Evolutionary conservation across 2,113 vertebrate species (phyloP), one percentile per base, ranked within the genome.

Genomic region (Dermatemys mawii): DNA sequence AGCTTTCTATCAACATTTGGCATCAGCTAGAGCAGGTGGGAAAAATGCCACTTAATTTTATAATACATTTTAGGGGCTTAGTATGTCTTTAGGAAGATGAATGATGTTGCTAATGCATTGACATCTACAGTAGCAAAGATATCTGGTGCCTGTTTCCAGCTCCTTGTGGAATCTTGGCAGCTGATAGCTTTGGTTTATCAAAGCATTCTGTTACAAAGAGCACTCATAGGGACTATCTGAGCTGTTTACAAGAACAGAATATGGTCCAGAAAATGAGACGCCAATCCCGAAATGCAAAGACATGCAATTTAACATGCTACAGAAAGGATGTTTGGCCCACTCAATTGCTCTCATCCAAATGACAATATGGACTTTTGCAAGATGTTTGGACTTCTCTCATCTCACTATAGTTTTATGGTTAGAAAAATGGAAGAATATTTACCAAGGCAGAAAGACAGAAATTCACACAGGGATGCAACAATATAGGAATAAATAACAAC

Each of bases 401-500:
- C 87, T 50, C 89, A 89, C 90, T 8, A 95, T 89, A 60, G 57
- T 48, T 92, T 93, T 92, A 82, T 91, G 89, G 93, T 83, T 88
- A 29, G 19, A 57, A 90, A 89, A 91, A 84, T 0, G 75, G 90
- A 83, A 81, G 92, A 95, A 32, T 90, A 96, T 97, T 96, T 96
- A 90, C 89, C 54, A 87, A 95, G 94, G 95, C 93, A 92, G 91
- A 91, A 93, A 95, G 93, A 86, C 90, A 97, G 94, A 82, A 84
- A 96, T 55, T 80, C 1, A 0, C 63, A 22, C 5, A 4, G 95
- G 96, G 94, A 90, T 93, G 91, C 32, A 78, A 93, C 63, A 93
- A 92, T 90, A 93, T 53, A 97, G 96, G 93, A 96, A 96, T 96
- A 97, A 97, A 97, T 97, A 97, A 91, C 92, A 93, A 95, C 96